A percentile compares a stretch with the other conserved stretches of the same genome.
Evolutionary conservation across 2,888 invertebrate genomes (phyloP).

Genomic region (Machimus atricapillus): DNA sequence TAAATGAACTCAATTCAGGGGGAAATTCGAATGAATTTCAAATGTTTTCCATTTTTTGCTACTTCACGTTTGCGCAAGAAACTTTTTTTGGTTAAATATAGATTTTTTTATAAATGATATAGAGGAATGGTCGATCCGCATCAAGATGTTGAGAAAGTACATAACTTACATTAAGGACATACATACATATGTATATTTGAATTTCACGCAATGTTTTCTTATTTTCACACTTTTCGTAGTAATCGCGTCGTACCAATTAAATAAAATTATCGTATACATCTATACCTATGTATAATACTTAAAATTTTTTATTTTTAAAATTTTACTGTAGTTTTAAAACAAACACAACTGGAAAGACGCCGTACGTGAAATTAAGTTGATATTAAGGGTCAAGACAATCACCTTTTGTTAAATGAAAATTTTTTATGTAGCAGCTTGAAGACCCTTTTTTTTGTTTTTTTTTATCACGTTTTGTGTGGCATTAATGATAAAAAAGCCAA

Average conservation of each 20-base stretch:
- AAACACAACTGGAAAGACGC: not conserved
- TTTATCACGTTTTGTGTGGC: not conserved
- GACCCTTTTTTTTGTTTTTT: not conserved
- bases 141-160: not conserved
- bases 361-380: not conserved
- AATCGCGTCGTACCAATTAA: too few relatives aligned
- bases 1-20: slow-evolving; percentile 13
- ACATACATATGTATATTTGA: not conserved
- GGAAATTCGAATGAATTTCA: not conserved
- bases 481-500: not conserved
- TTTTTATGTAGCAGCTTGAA: not conserved
- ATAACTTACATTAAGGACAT: not conserved
- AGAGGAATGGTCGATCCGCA: not conserved
- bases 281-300: too few relatives aligned
- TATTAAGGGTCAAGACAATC: not conserved
- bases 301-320: not conserved
- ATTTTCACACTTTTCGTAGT: not conserved
- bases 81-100: not conserved
- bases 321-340: not conserved
- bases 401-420: not conserved
- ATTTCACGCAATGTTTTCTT: not conserved
- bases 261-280: too few relatives aligned
- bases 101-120: not conserved
- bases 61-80: not conserved
- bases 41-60: not conserved